These are phyloP conservation scores for Cochlearius cochlearius DNA, from an alignment of 2,113 vertebrate species.

Conservation along the genomic window DNA sequence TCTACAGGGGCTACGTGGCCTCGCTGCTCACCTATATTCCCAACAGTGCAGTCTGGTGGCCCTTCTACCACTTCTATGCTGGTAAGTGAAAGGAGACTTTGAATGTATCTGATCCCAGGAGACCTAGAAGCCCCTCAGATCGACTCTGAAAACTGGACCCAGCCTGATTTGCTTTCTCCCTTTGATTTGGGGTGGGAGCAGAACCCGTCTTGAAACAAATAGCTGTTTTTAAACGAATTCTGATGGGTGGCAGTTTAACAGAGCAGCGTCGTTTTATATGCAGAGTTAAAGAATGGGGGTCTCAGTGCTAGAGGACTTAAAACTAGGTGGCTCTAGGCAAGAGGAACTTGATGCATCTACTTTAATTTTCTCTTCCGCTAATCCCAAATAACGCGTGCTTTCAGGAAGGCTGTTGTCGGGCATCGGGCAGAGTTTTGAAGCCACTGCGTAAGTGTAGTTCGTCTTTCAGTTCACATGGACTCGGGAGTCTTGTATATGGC, in stretches of 20 bases:
- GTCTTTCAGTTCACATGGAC: not conserved
- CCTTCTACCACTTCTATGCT: slow-evolving; percentile 96
- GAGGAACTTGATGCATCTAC: not conserved
- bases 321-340: not conserved
- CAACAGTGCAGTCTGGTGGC: slow-evolving; percentile 97
- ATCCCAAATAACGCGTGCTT: not conserved
- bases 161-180: fast-evolving
- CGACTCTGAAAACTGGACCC: fast-evolving
- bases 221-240: not conserved
- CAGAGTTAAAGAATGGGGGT: not conserved
- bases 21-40: slow-evolving; percentile 96
- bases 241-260: not conserved
- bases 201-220: not conserved
- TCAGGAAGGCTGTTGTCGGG: not conserved
- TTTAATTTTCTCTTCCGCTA: not conserved
- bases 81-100: slow-evolving; percentile 74
- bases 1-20: slow-evolving; percentile 94
- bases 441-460: not conserved
- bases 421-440: not conserved
- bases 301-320: not conserved
- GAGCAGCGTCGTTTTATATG: not conserved
- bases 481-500: not conserved
- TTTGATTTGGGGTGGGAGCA: not conserved
- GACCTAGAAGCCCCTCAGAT: not conserved
- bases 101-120: not conserved